Percentiles rank a stretch among this genome's conserved stretches.
These are phyloP conservation scores for Leptogaster cylindrica DNA, from an alignment of 2,888 invertebrate genomes.

Conservation along the genomic window DNA sequence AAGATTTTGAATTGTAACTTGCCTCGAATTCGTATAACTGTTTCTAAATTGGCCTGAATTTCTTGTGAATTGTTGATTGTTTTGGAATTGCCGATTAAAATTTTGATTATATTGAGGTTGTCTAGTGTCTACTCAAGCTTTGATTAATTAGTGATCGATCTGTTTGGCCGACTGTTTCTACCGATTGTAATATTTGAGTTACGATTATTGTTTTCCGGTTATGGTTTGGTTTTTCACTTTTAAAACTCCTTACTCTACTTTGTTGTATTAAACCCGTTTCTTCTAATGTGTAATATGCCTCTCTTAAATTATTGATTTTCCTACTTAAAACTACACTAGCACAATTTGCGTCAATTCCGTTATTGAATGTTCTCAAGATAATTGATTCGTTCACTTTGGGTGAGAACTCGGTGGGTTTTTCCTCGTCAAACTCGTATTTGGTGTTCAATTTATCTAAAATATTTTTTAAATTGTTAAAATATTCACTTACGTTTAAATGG, in stretches of 20 bases:
- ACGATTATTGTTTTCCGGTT: neutral
- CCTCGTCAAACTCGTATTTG: slow-evolving; percentile 45
- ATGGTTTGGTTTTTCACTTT: neutral
- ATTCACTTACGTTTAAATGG: slow-evolving; percentile 45
- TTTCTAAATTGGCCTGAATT: slow-evolving; percentile 21
- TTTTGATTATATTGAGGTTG: neutral
- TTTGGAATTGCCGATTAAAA: neutral
- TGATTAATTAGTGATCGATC: neutral
- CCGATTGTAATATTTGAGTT: neutral
- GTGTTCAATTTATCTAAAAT: slow-evolving; percentile 47
- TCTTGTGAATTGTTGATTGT: neutral
- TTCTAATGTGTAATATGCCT: slow-evolving; percentile 46
- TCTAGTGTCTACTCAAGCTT: neutral
- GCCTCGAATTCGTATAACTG: neutral
- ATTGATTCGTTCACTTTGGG: slow-evolving; percentile 45
- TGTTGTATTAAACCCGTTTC: slow-evolving; percentile 44
- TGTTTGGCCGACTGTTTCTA: neutral
- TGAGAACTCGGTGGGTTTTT: slow-evolving; percentile 46
- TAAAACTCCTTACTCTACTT: slow-evolving; percentile 8
- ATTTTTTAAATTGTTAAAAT: slow-evolving; percentile 44
- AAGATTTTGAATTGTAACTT: neutral
- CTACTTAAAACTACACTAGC: slow-evolving; percentile 46
- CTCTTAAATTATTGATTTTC: slow-evolving; percentile 42
- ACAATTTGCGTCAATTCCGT: slow-evolving; percentile 42
- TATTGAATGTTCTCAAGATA: slow-evolving; percentile 46